These are phyloP conservation scores for Ceratosolen solmsi DNA, from an alignment of 1,140 invertebrate species.

Conservation along the genomic window DNA sequence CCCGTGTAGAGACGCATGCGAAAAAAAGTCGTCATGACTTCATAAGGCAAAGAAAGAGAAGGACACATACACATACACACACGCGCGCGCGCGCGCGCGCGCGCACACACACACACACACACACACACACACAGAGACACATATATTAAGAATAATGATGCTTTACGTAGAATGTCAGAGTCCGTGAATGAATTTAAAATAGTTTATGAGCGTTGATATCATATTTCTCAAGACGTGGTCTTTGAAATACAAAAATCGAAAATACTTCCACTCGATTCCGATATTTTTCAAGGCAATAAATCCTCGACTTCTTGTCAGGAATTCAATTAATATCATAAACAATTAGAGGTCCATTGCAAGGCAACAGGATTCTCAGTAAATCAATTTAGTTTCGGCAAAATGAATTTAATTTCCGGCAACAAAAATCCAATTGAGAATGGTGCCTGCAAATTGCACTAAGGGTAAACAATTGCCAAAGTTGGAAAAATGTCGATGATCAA, in stretches of 20 bases:
- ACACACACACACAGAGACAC: too few species aligned
- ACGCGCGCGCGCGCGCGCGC: too few species aligned
- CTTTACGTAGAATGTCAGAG: not conserved
- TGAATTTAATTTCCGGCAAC: conserved; percentile 15
- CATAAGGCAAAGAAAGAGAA: too few species aligned
- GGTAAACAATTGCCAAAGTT: conserved; percentile 36
- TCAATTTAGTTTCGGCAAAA: conserved; percentile 19
- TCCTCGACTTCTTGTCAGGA: not conserved
- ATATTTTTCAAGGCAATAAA: not conserved
- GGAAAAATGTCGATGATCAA: conserved; percentile 35
- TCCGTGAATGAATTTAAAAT: not conserved
- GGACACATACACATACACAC: not conserved
- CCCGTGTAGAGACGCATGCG: not conserved
- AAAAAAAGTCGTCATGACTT: not conserved
- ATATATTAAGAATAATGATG: not conserved
- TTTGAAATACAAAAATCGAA: not conserved
- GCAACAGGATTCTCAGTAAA: not conserved
- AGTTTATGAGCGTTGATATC: not conserved
- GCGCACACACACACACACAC: not conserved
- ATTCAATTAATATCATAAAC: conserved; percentile 17
- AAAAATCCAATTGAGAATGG: not conserved
- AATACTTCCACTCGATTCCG: not conserved
- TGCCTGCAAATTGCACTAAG: not conserved
- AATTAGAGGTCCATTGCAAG: not conserved
- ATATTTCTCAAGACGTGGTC: not conserved